Evolutionary conservation across 2,113 vertebrate species (phyloP).

Genomic region (Oxyruncus cristatus): DNA sequence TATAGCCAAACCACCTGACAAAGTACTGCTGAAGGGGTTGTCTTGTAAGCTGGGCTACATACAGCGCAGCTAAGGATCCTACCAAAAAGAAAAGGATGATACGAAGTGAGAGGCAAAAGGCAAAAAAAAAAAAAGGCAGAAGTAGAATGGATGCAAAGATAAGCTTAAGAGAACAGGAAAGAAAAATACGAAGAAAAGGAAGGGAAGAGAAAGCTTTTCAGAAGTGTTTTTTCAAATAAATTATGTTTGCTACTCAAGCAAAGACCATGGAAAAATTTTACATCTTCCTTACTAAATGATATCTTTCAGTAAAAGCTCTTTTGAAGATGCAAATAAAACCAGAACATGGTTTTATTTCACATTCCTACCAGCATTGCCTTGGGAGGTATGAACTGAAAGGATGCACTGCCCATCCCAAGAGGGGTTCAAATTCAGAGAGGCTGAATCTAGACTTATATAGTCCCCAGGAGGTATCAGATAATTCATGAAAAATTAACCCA

Average conservation of each 20-base stretch:
- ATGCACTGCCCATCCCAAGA: background rate
- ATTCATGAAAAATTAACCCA: background rate
- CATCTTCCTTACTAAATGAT: background rate
- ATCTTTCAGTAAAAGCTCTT: background rate
- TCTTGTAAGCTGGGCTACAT: background rate
- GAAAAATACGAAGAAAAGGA: background rate
- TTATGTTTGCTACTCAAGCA: background rate
- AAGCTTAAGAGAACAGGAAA: background rate
- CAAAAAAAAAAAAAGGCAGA: background rate
- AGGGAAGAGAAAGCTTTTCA: background rate
- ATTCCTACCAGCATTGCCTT: background rate
- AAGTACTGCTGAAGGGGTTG: background rate
- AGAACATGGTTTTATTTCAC: background rate
- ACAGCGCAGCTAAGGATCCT: background rate
- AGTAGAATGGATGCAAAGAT: background rate
- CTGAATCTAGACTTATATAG: background rate
- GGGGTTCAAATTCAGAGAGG: background rate
- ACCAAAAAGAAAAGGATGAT: background rate
- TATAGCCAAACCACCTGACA: background rate
- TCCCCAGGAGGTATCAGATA: background rate
- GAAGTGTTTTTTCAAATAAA: background rate
- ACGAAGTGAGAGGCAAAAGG: background rate
- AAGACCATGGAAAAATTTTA: background rate
- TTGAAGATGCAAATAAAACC: background rate
- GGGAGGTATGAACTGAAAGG: background rate